A percentile compares a stretch with the other conserved stretches of the same genome.
These are phyloP conservation scores for Urocyon cinereoargenteus DNA, from an alignment of 2,797 vertebrate genomes.

Conservation along the genomic window DNA sequence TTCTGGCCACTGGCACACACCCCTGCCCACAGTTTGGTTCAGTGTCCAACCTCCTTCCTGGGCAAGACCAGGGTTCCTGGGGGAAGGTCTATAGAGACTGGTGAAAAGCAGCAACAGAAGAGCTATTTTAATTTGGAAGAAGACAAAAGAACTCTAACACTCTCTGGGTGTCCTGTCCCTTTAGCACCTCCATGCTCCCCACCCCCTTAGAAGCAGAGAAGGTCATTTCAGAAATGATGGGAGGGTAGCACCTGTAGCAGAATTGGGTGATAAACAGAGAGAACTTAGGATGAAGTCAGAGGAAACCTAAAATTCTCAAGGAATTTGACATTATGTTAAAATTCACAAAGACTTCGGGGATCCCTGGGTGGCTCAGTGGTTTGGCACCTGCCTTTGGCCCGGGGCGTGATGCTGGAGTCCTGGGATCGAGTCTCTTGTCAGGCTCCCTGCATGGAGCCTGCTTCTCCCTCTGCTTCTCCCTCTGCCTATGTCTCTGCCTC, in stretches of 20 bases:
- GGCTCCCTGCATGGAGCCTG: too few relatives aligned
- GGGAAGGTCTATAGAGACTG: background rate
- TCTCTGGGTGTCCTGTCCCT: conserved; percentile 11
- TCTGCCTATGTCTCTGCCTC: too few relatives aligned
- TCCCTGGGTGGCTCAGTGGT: too few relatives aligned
- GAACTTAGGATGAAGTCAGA: background rate
- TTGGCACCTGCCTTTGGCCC: too few relatives aligned
- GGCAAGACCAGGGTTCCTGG: background rate
- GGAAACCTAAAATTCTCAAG: background rate
- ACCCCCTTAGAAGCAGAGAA: background rate
- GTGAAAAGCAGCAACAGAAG: background rate
- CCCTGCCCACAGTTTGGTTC: background rate
- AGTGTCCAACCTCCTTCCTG: background rate
- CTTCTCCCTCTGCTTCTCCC: too few relatives aligned
- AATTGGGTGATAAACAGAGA: background rate
- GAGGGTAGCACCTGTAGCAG: background rate
- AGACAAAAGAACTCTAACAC: conserved; percentile 49
- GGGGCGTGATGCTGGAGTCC: too few relatives aligned
- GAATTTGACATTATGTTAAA: background rate
- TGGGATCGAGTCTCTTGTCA: too few relatives aligned
- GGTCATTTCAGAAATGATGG: background rate
- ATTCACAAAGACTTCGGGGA: background rate
- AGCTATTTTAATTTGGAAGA: conserved; percentile 53
- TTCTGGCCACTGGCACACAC: background rate
- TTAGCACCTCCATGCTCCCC: background rate